Evolutionary conservation across 2,113 vertebrate species (phyloP).

Genomic region (Catharus fuscescens): DNA sequence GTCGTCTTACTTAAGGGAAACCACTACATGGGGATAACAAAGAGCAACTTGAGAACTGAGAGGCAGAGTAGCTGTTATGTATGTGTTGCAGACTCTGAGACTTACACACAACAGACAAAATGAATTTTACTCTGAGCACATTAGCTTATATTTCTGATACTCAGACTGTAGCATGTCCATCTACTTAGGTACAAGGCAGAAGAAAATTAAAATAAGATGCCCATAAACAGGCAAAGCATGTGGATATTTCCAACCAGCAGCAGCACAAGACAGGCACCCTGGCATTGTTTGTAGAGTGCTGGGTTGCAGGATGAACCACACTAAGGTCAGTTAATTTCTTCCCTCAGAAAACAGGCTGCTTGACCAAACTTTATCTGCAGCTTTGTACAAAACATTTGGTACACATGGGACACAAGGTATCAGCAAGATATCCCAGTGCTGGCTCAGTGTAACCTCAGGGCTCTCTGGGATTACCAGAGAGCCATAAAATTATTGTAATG

Average conservation of each 20-base stretch:
- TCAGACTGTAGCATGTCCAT: neutral
- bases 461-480: neutral
- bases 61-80: neutral
- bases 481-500: neutral
- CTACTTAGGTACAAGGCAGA: neutral
- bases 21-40: constrained; percentile 80
- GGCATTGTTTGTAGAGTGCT: neutral
- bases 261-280: neutral
- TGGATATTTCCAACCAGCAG: neutral
- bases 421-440: neutral
- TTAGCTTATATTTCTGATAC: neutral
- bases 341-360: neutral
- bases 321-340: neutral
- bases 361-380: neutral
- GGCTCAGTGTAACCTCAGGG: neutral
- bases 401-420: rapidly evolving
- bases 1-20: constrained; percentile 81
- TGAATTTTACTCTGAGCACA: neutral
- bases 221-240: neutral
- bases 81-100: neutral
- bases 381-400: neutral
- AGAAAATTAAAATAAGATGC: neutral
- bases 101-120: neutral
- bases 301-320: neutral
- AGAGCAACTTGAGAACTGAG: neutral